A percentile compares a stretch with the other conserved stretches of the same genome.
These are phyloP conservation scores for Drosophila helvetica DNA, from an alignment of 2,888 invertebrate species.

Conservation along the genomic window DNA sequence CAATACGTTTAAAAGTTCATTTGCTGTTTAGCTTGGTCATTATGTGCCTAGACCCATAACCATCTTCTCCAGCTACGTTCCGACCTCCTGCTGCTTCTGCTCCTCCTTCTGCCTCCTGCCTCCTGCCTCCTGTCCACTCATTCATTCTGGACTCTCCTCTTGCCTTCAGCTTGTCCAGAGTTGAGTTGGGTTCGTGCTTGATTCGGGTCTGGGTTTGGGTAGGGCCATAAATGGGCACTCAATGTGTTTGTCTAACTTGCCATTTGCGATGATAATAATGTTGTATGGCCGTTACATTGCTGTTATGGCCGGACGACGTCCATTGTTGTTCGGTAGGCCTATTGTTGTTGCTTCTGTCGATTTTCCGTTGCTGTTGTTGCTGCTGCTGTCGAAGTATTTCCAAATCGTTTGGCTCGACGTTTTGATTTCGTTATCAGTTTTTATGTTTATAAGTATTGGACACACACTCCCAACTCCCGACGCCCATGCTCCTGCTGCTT, in stretches of 20 bases:
- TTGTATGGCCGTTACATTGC: constrained; percentile 78
- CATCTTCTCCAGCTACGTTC: constrained; percentile 27
- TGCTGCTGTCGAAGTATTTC: constrained; percentile 63
- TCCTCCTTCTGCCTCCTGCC: background rate
- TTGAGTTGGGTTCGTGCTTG: constrained; percentile 35
- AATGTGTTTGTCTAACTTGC: constrained; percentile 78
- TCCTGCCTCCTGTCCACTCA: constrained; percentile 2
- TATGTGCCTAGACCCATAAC: constrained; percentile 67
- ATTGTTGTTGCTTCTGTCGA: constrained; percentile 24
- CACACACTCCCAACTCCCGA: constrained; percentile 6
- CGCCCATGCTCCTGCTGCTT: background rate
- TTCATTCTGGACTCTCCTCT: background rate
- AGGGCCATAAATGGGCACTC: constrained; percentile 75
- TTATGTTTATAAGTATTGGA: constrained; percentile 74
- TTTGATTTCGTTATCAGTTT: constrained; percentile 79
- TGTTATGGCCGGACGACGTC: constrained; percentile 55
- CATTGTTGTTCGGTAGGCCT: constrained; percentile 41
- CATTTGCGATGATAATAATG: constrained; percentile 78
- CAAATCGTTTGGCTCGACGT: constrained; percentile 78
- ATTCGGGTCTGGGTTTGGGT: background rate
- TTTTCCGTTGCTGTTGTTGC: constrained; percentile 4
- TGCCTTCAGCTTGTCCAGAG: constrained; percentile 16
- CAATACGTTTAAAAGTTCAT: constrained; percentile 79
- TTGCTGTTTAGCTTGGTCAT: constrained; percentile 79
- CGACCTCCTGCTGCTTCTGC: constrained; percentile 12